Base-by-base conservation (phyloP, 2,797 vertebrate species). In the Danio tinwini region DNA sequence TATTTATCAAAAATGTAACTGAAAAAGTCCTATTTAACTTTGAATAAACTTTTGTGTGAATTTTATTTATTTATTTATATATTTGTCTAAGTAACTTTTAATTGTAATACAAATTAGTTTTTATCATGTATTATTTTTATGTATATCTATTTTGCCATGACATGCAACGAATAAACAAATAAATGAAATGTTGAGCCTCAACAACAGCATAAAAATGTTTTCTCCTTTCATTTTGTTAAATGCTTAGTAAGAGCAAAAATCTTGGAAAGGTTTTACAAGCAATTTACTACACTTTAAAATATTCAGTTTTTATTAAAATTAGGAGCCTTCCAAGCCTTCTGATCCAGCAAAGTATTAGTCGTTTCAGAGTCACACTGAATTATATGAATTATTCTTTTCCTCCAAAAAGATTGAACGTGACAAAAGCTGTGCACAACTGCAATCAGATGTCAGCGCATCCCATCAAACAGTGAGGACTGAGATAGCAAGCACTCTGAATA, bases 371-470 rank as follows among this genome's bases (percentile, higher is more conserved):
- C 69, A 17, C 56, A 21, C 44, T 81, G 64, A 81, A 76, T 80
- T 61, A 65, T 44, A 55, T 76, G 49, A 21, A 63, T 86, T 88
- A 88, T 90, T 92, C 85, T 93, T 91, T 92, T 40, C 92, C 86
- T 87, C 82, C 84, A 93, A 91, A 85, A 97, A 98, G 95, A 95
- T 92, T 86, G 91, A 92, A 91, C 93, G 89, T 89, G 94, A 83
- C 5, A 91, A 91, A 93, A 94, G 88, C 92, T 92, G 91, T 85
- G 90, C 91, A 89, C 92, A 91, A 88, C 92, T 93, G 92, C 90
- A 92, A 89, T 91, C 92, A 85, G 84, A 80, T 76, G 16, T 88
- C 81, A 90, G 88, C 65, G 86, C 89, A 76, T 91, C 90, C 85
- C 86, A 94, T 83, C 91, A 88, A 85, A 86, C 85, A 88, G 90